Conservation (phyloP, 2,888 invertebrate species). For the Melanostoma mellinum region DNA sequence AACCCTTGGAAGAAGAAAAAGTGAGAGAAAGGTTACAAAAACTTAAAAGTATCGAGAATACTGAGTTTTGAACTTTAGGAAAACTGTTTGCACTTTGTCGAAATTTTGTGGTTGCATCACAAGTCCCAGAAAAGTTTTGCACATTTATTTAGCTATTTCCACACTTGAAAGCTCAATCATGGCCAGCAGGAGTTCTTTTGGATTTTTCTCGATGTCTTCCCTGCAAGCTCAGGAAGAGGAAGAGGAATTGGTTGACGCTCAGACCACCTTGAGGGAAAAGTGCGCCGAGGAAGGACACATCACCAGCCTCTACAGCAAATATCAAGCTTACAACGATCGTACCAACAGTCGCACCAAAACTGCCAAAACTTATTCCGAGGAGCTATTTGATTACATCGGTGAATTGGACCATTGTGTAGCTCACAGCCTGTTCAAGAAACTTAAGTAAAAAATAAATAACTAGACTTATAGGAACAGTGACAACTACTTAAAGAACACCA, state of each 20-base stretch:
- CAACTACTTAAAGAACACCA: slow-evolving; percentile 42
- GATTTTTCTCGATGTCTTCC: slow-evolving; percentile 82
- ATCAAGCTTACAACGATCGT: slow-evolving; percentile 93
- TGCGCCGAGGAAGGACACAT: slow-evolving; percentile 87
- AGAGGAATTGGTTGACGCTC: slow-evolving; percentile 91
- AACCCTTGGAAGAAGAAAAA: too few species aligned
- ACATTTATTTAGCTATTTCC: slow-evolving; percentile 27
- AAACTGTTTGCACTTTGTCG: slow-evolving; percentile 47
- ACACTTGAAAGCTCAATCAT: slow-evolving; percentile 34
- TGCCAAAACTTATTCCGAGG: slow-evolving; percentile 94
- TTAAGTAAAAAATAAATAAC: slow-evolving; percentile 86
- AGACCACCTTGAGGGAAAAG: slow-evolving; percentile 86
- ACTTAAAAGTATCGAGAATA: too few species aligned
- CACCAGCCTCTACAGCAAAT: slow-evolving; percentile 85
- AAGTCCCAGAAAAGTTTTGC: slow-evolving; percentile 66
- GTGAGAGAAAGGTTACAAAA: too few species aligned
- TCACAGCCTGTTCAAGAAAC: slow-evolving; percentile 87
- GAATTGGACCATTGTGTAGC: slow-evolving; percentile 96
- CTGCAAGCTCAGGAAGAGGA: slow-evolving; percentile 86
- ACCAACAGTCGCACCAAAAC: slow-evolving; percentile 93
- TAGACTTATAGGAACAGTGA: slow-evolving; percentile 1
- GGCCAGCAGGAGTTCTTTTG: slow-evolving; percentile 53
- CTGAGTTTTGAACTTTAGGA: too few species aligned
- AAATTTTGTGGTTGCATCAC: slow-evolving; percentile 78
- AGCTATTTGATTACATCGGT: slow-evolving; percentile 94